phyloP scores from a whole-genome alignment of 2,797 vertebrate species.

The Xerus rutilus region DNA sequence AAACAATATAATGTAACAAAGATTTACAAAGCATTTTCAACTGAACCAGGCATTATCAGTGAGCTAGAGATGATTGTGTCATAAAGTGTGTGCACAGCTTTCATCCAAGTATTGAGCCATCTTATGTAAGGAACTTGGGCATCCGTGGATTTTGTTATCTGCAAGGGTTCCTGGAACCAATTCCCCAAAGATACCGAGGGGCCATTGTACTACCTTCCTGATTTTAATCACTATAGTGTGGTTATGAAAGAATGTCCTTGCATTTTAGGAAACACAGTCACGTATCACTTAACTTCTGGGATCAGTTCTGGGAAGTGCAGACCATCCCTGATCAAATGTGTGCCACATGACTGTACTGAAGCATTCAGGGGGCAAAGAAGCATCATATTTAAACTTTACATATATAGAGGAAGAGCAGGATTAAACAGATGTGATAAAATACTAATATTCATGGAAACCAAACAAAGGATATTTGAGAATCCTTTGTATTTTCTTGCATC shows the following conservation, averaged over 20 bases:
- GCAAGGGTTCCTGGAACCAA: not conserved
- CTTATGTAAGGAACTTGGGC: not conserved
- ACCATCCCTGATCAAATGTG: not conserved
- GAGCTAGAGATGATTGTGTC: not conserved
- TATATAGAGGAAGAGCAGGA: not conserved
- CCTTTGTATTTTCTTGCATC: not conserved
- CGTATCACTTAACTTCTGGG: not conserved
- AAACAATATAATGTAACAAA: not conserved
- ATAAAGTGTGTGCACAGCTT: not conserved
- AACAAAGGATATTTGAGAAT: not conserved
- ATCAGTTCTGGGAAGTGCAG: not conserved
- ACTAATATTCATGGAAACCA: not conserved
- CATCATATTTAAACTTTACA: not conserved
- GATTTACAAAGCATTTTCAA: not conserved
- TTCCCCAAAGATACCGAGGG: not conserved
- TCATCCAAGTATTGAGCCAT: not conserved
- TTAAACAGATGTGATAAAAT: constrained; percentile 3
- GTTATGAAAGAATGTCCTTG: not conserved
- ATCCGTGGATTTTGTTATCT: not conserved
- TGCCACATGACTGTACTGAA: not conserved
- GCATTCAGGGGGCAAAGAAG: not conserved
- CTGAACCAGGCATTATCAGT: too few species aligned
- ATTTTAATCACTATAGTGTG: not conserved
- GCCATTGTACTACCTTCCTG: not conserved
- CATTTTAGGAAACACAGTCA: not conserved